These are phyloP conservation scores for Siphonodentalium dalli DNA, from an alignment of 2,888 invertebrate species.

Conservation along the genomic window DNA sequence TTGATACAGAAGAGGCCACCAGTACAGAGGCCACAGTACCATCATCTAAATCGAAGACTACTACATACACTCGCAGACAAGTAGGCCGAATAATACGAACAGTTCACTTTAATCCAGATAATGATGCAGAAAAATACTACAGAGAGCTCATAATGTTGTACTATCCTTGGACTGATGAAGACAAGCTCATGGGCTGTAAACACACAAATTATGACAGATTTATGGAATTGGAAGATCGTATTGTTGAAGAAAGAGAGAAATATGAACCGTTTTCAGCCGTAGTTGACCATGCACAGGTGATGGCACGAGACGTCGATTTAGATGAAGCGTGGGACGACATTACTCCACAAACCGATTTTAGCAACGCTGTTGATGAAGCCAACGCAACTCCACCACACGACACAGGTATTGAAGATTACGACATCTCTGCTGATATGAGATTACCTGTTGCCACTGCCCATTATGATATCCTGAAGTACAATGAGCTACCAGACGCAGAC, in stretches of 20 bases:
- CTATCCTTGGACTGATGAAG: slow-evolving; percentile 48
- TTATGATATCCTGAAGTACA: not conserved
- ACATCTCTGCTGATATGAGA: slow-evolving; percentile 29
- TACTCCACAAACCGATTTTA: slow-evolving; percentile 26
- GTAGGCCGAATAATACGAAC: slow-evolving; percentile 24
- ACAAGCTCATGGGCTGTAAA: slow-evolving; percentile 11
- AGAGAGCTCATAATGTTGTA: slow-evolving; percentile 49
- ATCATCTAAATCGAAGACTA: too few relatives aligned
- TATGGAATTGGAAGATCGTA: slow-evolving; percentile 8
- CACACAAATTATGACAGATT: slow-evolving; percentile 11
- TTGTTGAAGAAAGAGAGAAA: slow-evolving; percentile 10
- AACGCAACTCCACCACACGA: slow-evolving; percentile 4
- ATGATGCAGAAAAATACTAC: slow-evolving; percentile 39
- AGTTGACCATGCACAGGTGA: slow-evolving; percentile 19
- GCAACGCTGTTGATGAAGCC: slow-evolving; percentile 15
- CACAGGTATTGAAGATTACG: slow-evolving; percentile 22
- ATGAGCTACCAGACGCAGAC: slow-evolving; percentile 28
- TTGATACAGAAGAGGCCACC: slow-evolving; percentile 1
- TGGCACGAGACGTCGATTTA: slow-evolving; percentile 15
- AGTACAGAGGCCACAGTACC: not conserved
- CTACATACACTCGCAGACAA: too few relatives aligned
- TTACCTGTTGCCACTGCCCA: slow-evolving; percentile 9
- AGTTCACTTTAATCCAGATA: slow-evolving; percentile 30
- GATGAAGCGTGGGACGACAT: slow-evolving; percentile 25
- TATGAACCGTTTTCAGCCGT: slow-evolving; percentile 23